A percentile compares a stretch with the other conserved stretches of the same genome.
phyloP scores from a whole-genome alignment of 2,113 vertebrate genomes.

The Entomyzon cyanotis region DNA sequence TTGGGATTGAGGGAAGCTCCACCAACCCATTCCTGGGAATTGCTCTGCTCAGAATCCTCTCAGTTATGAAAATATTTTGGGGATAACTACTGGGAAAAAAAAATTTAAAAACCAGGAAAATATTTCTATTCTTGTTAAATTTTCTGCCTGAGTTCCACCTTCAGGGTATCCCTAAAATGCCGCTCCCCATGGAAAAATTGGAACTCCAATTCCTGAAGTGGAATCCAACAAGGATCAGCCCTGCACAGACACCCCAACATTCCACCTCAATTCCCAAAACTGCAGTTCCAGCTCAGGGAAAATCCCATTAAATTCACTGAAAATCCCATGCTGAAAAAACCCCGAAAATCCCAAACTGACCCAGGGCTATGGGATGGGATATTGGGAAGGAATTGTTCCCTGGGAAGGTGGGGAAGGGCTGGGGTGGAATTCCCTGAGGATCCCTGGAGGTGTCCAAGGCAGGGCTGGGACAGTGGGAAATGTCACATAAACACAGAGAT shows the following conservation, averaged over 20 bases:
- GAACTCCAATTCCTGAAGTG: no score
- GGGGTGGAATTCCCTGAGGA: neutral
- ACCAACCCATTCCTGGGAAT: no score
- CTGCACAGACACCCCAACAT: neutral
- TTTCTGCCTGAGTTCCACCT: neutral
- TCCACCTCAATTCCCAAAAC: neutral
- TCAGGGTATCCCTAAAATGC: neutral
- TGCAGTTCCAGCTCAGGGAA: neutral
- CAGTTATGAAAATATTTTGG: neutral
- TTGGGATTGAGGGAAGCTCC: neutral
- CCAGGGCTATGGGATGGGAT: neutral
- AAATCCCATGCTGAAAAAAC: no score
- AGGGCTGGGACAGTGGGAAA: neutral
- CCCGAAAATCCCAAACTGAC: no score
- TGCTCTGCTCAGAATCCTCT: neutral
- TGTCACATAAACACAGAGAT: fast-evolving
- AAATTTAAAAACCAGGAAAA: neutral
- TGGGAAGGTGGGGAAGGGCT: neutral
- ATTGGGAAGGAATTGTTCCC: neutral
- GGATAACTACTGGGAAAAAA: neutral
- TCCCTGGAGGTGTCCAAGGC: neutral
- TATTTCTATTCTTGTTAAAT: neutral
- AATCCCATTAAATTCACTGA: no score
- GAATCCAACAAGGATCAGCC: no score
- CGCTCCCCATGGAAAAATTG: neutral